Base-by-base conservation (phyloP, 2,113 vertebrate species). In the Sylvilagus bachmani region DNA sequence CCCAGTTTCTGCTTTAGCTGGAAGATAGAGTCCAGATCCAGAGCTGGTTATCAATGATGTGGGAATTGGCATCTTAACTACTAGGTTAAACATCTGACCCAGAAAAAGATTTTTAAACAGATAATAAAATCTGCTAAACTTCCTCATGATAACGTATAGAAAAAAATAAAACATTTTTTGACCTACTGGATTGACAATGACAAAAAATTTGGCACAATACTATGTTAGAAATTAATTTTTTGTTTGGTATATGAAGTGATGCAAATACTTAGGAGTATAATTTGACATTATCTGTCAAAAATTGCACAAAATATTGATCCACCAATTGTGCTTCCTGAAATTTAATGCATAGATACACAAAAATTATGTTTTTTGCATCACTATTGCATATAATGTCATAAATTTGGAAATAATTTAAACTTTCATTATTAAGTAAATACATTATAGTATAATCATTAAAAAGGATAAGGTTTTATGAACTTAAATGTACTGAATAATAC, bases 131-230 rank as follows among this genome's bases (percentile, higher is more conserved):
- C 25, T 69, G 10, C 14, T 53, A 10, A 79, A 62, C 24, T 33
- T 53, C 29, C 21, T 69, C 14, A 70, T 64, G 25, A 67, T 58
- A 75, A 24, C 38, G 36, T 38, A 31, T 13, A 38, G 31, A 10
- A 13, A 73, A 71, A 75, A 51, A 84, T 61, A 86, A 86, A 24
- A 11, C 79, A 87, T 66, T 14, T 71, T 75, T 89, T 81, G 85
- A 51, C 11, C 5, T 89, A 71, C 36, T 21, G 77, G 38, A 82
- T 51, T 75, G 33, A 2, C 13, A 75, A 36, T 70, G 44, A n/a
- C 38, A 80, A 74, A 92, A 64, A 22, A 71, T 77, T 81, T 90
- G 44, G 66, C 75, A 71, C 66, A 87, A 82, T 33, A 38, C 22
- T 27, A 2, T 33, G 1, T 31, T 66, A 38, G 36, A 2, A 55